These are phyloP conservation scores for Brevimyrus niger DNA, from an alignment of 2,113 vertebrate species.

Conservation along the genomic window DNA sequence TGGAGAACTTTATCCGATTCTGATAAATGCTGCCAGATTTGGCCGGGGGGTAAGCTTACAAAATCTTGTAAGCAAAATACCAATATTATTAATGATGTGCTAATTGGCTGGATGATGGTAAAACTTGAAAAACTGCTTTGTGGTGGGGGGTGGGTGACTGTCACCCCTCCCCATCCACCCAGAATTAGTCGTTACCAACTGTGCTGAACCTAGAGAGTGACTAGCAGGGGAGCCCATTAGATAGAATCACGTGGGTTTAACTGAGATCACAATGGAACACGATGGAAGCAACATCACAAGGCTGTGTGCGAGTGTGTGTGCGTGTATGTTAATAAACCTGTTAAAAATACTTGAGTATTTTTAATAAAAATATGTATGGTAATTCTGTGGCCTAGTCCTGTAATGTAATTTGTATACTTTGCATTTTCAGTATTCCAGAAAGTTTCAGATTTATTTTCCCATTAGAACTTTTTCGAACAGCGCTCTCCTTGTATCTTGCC, in stretches of 20 bases:
- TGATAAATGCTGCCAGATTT: background rate
- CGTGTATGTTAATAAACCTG: background rate
- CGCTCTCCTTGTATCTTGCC: background rate
- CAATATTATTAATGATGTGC: slow-evolving; percentile 27
- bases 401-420: background rate
- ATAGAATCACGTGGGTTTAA: background rate
- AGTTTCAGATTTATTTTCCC: background rate
- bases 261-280: background rate
- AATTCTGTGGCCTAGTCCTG: background rate
- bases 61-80: background rate
- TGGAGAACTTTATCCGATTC: slow-evolving; percentile 65
- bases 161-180: background rate
- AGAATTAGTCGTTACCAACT: background rate
- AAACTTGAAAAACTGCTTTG: background rate
- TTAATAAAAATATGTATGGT: background rate
- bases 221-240: background rate
- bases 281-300: background rate
- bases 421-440: background rate
- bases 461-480: background rate
- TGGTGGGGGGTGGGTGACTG: background rate
- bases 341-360: slow-evolving; percentile 6
- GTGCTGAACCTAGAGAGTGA: background rate
- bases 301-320: background rate
- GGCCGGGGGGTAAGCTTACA: too few species aligned
- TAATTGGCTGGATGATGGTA: background rate